phyloP scores from a whole-genome alignment of 2,797 vertebrate species.

The Remorina albescens region DNA sequence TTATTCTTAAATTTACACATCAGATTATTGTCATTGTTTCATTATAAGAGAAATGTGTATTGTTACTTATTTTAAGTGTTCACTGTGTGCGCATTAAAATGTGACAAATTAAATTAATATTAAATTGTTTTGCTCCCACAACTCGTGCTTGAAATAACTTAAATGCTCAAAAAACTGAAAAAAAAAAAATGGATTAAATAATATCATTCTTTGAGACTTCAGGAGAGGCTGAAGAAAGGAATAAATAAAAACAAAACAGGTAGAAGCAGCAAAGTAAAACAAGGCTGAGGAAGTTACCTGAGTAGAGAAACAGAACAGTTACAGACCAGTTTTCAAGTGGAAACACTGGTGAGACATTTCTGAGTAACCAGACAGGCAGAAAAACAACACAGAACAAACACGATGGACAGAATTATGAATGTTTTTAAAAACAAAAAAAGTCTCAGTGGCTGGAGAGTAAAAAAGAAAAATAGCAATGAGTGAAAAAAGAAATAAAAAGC shows the following conservation, averaged over 20 bases:
- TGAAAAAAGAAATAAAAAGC: background rate
- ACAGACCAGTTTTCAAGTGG: constrained; percentile 53
- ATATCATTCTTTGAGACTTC: constrained; percentile 54
- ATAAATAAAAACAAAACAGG: background rate
- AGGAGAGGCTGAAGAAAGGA: background rate
- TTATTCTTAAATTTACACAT: background rate
- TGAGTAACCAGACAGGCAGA: constrained; percentile 38
- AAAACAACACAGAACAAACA: constrained; percentile 38
- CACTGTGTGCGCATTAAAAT: background rate
- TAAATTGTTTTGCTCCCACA: too few relatives aligned
- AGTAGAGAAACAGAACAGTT: constrained; percentile 40
- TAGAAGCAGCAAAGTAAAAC: constrained; percentile 44
- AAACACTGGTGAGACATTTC: constrained; percentile 42
- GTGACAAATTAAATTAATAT: too few relatives aligned
- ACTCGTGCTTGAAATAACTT: too few relatives aligned
- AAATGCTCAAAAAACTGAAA: background rate
- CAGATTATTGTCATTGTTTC: constrained; percentile 2
- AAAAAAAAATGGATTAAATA: background rate
- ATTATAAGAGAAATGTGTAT: background rate
- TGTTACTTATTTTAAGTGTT: background rate
- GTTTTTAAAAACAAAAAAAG: constrained; percentile 4
- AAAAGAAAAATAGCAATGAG: background rate
- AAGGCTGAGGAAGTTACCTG: constrained; percentile 23
- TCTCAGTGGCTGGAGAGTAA: background rate
- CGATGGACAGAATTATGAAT: constrained; percentile 6